Evolutionary conservation across 2,113 vertebrate genomes (phyloP), one percentile per base, ranked within the genome.

Genomic region (Eclectus roratus): DNA sequence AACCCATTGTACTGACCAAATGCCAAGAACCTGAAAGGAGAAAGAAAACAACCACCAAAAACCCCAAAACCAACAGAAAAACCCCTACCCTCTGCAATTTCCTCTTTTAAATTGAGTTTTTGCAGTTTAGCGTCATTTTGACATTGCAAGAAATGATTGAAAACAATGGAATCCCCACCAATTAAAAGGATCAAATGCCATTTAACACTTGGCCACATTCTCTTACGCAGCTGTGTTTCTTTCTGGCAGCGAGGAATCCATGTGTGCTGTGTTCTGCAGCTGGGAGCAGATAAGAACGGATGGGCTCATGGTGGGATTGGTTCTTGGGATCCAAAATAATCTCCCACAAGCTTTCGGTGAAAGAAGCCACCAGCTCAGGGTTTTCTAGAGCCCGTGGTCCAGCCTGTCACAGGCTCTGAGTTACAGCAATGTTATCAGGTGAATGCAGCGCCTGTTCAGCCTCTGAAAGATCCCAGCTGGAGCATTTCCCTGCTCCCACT

Each of bases 71-170:
- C 17, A 65, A 33, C 7, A 71, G 33, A 9, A 72, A 39, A 0
- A 3, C 3, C 4, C 0, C 2, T 13, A 63, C 6, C 5, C 4
- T 31, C n/a, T 56, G 17, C 29, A 71, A 53, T 53, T 28, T 31
- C 31, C 50, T 66, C 55, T 28, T 17, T 5, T 11, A 3, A 61
- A 47, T 7, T 37, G 64, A 33, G 8, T 56, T 80, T 69, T 70
- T 93, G 23, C 9, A 84, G 39, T 61, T 81, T n/a, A 69, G 44
- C 28, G 72, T 17, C 23, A 73, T 69, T 84, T 80, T 79, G 44
- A 44, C 31, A 50, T 29, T 33, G 28, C 39, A 72, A 39, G 4
- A 44, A 35, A 50, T 60, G 8, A 52, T 52, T 68, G 50, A 89
- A 91, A 79, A 76, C 44, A 64, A 72, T 6, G 11, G 69, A 72